A percentile compares a stretch with the other conserved stretches of the same genome.
Evolutionary conservation across 2,888 invertebrate genomes (phyloP).

Genomic region (Aspidiotus rigidus): DNA sequence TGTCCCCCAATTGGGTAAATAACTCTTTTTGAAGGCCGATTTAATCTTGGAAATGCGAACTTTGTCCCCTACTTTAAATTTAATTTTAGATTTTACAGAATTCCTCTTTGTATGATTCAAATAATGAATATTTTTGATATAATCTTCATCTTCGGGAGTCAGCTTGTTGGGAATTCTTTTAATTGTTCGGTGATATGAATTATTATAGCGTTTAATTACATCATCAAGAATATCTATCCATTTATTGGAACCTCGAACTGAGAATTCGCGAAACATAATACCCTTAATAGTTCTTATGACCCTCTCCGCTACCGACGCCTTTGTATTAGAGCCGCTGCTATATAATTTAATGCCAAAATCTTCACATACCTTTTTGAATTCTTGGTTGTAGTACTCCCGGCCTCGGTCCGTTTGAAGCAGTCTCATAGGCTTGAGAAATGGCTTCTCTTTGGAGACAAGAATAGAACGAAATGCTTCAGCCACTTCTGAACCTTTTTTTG

Average conservation of each 20-base stretch:
- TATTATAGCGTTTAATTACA: conserved; percentile 35
- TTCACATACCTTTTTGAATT: not conserved
- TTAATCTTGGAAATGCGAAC: conserved; percentile 41
- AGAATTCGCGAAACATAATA: conserved; percentile 36
- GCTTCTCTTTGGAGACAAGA: not conserved
- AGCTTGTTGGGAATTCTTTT: not conserved
- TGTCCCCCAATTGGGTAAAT: conserved; percentile 41
- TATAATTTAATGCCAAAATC: not conserved
- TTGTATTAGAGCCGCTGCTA: conserved; percentile 33
- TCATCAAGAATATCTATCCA: conserved; percentile 38
- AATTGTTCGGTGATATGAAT: conserved; percentile 3
- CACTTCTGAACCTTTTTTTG: not conserved
- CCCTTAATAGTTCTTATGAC: conserved; percentile 38
- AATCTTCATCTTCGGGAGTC: not conserved
- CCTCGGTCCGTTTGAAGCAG: conserved; percentile 41
- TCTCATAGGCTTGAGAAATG: conserved; percentile 27
- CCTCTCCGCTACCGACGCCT: conserved; percentile 41
- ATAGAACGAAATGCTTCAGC: not conserved
- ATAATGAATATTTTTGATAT: not conserved
- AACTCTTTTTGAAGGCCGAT: conserved; percentile 41
- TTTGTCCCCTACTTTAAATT: conserved; percentile 40
- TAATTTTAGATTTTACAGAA: conserved; percentile 14
- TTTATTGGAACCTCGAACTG: conserved; percentile 23
- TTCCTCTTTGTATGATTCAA: not conserved
- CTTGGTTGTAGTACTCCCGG: conserved; percentile 39